Base-by-base conservation (phyloP, 2,888 invertebrate genomes). In the Rhamphomyia laevipes region DNA sequence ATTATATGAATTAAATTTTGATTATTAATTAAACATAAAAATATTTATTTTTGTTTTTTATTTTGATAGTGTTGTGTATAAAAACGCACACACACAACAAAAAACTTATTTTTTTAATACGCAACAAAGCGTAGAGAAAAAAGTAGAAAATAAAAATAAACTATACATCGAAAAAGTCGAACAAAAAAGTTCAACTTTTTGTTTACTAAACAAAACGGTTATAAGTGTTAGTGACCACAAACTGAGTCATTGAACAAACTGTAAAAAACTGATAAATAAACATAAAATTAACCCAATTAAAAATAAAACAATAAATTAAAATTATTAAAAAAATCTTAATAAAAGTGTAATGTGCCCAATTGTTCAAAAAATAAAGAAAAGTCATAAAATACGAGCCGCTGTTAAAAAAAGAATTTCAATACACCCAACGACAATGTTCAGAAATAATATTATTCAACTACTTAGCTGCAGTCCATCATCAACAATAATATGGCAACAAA, bases 391-490 rank as follows among this genome's bases (percentile, higher is more conserved):
- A 49, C 63, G 63, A 60, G 62, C 63, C 48, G 63, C 85, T 57
- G 85, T 86, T 71, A 83, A 86, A 81, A 89, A 88, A 84, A 86
- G 86, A 77, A 84, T 87, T 75, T 83, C 86, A 73, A 84, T 86
- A 80, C 85, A 86, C 74, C 86, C 86, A 61, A 82, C 81, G 75
- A 85, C 85, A 75, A 87, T 89, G 85, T 84, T 83, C 77, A 87
- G 82, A 80, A 84, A 85, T 35, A 27, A 27, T 6, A 5, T 7
- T 6, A 27, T 27, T 27, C 2, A 27, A 27, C 7, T 27, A 27
- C 23, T 7, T 6, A 27, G 23, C 9, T 27, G 9, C 7, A 7
- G 23, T 27, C 4, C 35, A 35, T n/a, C 13, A n/a, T 35, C 35
- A 35, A 35, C 7, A 33, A 33, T 6, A 13, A 13, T 35, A n/a